A percentile compares a stretch with the other conserved stretches of the same genome.
phyloP scores from a whole-genome alignment of 2,797 vertebrate species.

The Hippocampus kuda region DNA sequence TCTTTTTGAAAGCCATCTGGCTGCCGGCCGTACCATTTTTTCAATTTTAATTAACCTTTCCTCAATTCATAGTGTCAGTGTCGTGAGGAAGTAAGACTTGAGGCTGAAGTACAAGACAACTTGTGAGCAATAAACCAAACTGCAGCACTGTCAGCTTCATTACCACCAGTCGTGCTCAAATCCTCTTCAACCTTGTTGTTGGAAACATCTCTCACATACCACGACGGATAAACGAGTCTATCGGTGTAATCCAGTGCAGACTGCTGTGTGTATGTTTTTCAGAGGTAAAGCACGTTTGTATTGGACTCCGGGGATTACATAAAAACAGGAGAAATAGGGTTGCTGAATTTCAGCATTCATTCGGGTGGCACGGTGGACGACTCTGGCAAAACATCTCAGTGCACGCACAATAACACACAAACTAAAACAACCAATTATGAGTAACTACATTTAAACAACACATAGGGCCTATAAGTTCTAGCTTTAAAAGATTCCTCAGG shows the following conservation, averaged over 20 bases:
- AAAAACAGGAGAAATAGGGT: not conserved
- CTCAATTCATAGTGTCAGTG: slow-evolving; percentile 30
- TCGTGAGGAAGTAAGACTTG: slow-evolving; percentile 21
- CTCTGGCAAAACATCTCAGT: not conserved
- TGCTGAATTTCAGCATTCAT: not conserved
- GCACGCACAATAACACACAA: not conserved
- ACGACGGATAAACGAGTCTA: slow-evolving; percentile 38
- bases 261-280: slow-evolving; percentile 2
- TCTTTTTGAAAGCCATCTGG: slow-evolving; percentile 23
- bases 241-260: slow-evolving; percentile 38
- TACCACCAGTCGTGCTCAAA: slow-evolving; percentile 37
- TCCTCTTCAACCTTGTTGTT: slow-evolving; percentile 52
- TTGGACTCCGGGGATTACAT: slow-evolving; percentile 1
- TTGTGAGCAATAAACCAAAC: slow-evolving; percentile 33
- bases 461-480: not conserved
- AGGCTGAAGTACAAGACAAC: slow-evolving; percentile 27
- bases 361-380: not conserved
- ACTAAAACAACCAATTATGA: not conserved
- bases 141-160: slow-evolving; percentile 26
- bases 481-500: not conserved
- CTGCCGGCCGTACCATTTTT: slow-evolving; percentile 21
- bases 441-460: not conserved
- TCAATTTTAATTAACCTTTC: slow-evolving; percentile 50
- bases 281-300: slow-evolving; percentile 13
- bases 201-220: slow-evolving; percentile 52